Evolutionary conservation across 2,113 vertebrate genomes (phyloP), one percentile per base, ranked within the genome.

Genomic region (Elaphurus davidianus): DNA sequence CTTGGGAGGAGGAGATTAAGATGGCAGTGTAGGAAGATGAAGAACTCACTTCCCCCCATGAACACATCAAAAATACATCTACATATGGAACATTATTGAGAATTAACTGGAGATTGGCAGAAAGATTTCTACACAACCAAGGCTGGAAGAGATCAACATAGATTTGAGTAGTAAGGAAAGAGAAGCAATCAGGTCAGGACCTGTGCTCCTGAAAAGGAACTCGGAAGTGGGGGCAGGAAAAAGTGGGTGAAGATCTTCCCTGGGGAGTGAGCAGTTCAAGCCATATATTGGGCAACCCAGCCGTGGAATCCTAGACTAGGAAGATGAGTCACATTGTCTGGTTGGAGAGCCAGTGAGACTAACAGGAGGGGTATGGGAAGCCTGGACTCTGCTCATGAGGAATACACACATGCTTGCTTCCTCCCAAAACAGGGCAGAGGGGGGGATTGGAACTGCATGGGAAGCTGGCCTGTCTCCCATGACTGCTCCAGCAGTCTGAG

Each of bases 401-500:
- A 83, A 55, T 25, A 27, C 33, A 83, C n/a, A 55, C 81, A 15
- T 36, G 52, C 4, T 84, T 84, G 81, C n/a, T 55, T 55, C 54
- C n/a, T 55, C 23, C 21, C 13, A 16, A 84, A 55, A 55, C 81
- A 40, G n/a, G 13, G 81, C 33, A 84, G 52, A 55, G 23, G 27
- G 0, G 4, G n/a, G 0, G 1, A 27, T 0, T 84, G 23, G n/a
- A 84, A 84, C 52, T 10, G n/a, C 21, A 84, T 23, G n/a, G 52
- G 52, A 55, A 9, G 33, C 21, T 84, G 81, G 81, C 52, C 13
- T 84, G 7, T 55, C 33, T 27, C 52, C 52, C n/a, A 55, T 12
- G 17, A 84, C 81, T 15, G 6, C 12, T 16, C 81, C n/a, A 40
- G 52, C 21, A 54, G 5, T 45, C 6, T 45, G 43, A 45, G 43